These are phyloP conservation scores for Ethmia dodecea DNA, from an alignment of 2,888 invertebrate species.

Conservation along the genomic window DNA sequence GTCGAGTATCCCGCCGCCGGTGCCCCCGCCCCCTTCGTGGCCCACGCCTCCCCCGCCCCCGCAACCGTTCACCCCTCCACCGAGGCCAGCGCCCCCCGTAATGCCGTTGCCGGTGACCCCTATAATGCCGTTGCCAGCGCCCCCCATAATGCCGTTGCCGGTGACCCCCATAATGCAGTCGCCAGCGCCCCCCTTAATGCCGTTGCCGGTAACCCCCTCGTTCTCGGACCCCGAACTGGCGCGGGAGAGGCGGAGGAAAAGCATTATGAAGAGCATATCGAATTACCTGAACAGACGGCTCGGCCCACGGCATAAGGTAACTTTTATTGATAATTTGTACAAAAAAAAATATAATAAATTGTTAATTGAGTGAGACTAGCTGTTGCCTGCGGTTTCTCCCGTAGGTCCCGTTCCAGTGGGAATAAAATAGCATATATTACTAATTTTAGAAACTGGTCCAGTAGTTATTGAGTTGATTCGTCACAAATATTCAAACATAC, in stretches of 20 bases:
- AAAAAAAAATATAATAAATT: too few relatives aligned
- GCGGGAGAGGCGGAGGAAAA: conserved; percentile 82
- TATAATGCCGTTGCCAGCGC: conserved; percentile 25
- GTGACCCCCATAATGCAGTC: conserved; percentile 31
- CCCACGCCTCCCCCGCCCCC: conserved; percentile 30
- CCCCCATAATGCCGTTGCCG: conserved; percentile 28
- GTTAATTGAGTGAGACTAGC: too few relatives aligned
- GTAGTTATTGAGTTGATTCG: too few relatives aligned
- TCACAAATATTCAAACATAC: too few relatives aligned
- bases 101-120: conserved; percentile 43
- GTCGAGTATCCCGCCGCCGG: conserved; percentile 36
- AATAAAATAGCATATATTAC: too few relatives aligned
- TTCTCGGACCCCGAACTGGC: conserved; percentile 79
- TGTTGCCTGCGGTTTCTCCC: too few relatives aligned
- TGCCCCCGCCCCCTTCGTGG: conserved; percentile 36
- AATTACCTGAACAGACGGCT: conserved; percentile 88
- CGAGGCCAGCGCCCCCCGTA: conserved; percentile 35
- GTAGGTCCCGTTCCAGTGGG: too few relatives aligned
- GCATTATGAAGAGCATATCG: conserved; percentile 90
- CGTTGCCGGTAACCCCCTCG: conserved; percentile 57
- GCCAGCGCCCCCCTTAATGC: conserved; percentile 36
- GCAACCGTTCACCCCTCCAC: conserved; percentile 21
- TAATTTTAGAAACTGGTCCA: too few relatives aligned
- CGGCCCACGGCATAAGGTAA: conserved; percentile 79
- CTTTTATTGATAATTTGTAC: too few relatives aligned